phyloP scores from a whole-genome alignment of 2,888 invertebrate species.

The Lithosia quadra region DNA sequence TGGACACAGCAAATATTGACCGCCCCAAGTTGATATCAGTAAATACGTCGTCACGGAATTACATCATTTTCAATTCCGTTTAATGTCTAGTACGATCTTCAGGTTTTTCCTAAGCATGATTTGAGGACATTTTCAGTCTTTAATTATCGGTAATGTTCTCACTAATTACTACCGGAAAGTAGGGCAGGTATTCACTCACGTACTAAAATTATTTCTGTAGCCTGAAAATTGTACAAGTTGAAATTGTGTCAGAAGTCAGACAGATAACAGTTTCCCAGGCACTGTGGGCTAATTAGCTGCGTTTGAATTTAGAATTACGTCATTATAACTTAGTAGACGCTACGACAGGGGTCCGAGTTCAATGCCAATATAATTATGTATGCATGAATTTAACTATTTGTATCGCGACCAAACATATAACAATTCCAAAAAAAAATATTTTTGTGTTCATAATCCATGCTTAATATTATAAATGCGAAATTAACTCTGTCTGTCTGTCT shows the following conservation, averaged over 20 bases:
- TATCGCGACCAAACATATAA: too few relatives aligned
- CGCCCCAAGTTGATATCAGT: background rate
- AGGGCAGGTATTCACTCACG: background rate
- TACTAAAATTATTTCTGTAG: background rate
- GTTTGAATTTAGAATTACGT: background rate
- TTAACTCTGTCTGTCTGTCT: too few relatives aligned
- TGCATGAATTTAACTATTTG: too few relatives aligned
- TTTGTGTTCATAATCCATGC: too few relatives aligned
- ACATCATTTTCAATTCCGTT: conserved; percentile 9
- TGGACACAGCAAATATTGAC: conserved; percentile 17
- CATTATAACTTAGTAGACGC: background rate
- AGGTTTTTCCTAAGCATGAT: background rate
- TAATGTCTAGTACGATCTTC: background rate
- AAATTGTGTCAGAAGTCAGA: background rate
- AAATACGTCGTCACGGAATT: conserved; percentile 11
- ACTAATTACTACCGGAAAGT: background rate
- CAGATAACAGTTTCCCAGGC: background rate
- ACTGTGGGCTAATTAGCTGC: background rate
- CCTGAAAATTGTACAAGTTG: background rate
- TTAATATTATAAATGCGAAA: too few relatives aligned
- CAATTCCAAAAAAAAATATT: too few relatives aligned
- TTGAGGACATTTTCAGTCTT: background rate
- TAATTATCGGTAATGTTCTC: too few relatives aligned
- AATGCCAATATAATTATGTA: too few relatives aligned
- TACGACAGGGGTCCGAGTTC: too few relatives aligned